Conservation (phyloP, 35 echinoderm and acorn worm genomes). For the Anneissia japonica region DNA sequence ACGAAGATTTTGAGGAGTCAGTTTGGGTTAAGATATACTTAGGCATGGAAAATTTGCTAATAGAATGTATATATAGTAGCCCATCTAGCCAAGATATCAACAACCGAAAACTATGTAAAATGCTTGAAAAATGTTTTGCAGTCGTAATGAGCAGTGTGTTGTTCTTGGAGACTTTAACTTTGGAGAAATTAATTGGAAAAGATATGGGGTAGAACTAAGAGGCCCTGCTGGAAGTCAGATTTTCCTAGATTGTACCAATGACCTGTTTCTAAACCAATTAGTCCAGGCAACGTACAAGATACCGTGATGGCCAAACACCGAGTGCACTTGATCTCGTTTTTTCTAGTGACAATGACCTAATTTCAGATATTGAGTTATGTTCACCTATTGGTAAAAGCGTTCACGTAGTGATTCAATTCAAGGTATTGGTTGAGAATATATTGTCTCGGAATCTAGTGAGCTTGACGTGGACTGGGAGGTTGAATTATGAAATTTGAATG, state of each 20-base stretch:
- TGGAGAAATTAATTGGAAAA: neutral
- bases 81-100: neutral
- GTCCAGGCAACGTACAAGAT: neutral
- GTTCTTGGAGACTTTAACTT: neutral
- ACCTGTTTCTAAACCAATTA: neutral
- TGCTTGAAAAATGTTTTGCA: neutral
- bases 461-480: no score
- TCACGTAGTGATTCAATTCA: neutral
- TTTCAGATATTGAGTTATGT: neutral
- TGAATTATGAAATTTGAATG: no score
- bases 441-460: no score
- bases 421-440: neutral
- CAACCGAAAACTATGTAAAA: neutral
- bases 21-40: neutral
- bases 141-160: neutral
- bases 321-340: constrained; percentile 18
- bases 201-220: neutral
- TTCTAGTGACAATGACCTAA: neutral
- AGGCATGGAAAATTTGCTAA: neutral
- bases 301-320: constrained; percentile 6
- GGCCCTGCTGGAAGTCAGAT: neutral
- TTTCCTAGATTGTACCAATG: neutral
- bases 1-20: no score
- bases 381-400: neutral
- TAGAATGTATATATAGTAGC: neutral